A percentile compares a stretch with the other conserved stretches of the same genome.
phyloP scores from a whole-genome alignment of 2,888 invertebrate genomes.

The Priocnemis perturbator region DNA sequence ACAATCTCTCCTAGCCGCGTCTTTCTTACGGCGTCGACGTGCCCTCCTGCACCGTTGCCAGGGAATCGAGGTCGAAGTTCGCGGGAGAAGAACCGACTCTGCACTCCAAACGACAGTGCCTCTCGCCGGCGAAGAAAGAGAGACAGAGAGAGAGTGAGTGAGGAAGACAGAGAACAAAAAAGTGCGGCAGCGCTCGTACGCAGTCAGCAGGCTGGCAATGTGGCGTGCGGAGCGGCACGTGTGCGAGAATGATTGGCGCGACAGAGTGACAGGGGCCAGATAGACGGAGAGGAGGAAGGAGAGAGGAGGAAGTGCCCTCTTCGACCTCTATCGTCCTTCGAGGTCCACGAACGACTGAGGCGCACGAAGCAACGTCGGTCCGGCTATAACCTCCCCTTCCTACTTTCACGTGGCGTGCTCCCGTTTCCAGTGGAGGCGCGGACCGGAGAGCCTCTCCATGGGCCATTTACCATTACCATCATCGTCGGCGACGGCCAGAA shows the following conservation, averaged over 20 bases:
- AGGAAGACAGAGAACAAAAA: no score
- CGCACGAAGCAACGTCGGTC: conserved; percentile 68
- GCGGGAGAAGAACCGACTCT: no score
- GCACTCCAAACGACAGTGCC: no score
- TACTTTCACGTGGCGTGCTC: conserved; percentile 72
- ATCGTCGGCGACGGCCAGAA: conserved; percentile 51
- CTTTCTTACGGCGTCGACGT: no score
- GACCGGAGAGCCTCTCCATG: conserved; percentile 58
- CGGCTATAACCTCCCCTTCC: conserved; percentile 72
- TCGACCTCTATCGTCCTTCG: conserved; percentile 75
- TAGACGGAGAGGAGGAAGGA: conserved; percentile 26
- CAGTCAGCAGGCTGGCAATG: no score
- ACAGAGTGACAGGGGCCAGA: conserved; percentile 14
- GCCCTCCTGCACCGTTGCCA: no score
- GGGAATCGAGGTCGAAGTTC: no score
- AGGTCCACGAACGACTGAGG: conserved; percentile 75
- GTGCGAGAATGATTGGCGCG: background rate
- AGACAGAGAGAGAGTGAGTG: no score
- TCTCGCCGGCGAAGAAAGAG: no score
- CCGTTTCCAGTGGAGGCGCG: conserved; percentile 69
- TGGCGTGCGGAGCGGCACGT: no score
- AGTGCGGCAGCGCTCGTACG: no score
- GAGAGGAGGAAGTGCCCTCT: conserved; percentile 67
- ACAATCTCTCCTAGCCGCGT: no score
- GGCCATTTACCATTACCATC: conserved; percentile 68